Evolutionary conservation across 2,113 vertebrate genomes (phyloP).

Genomic region (Lagopus leucura): DNA sequence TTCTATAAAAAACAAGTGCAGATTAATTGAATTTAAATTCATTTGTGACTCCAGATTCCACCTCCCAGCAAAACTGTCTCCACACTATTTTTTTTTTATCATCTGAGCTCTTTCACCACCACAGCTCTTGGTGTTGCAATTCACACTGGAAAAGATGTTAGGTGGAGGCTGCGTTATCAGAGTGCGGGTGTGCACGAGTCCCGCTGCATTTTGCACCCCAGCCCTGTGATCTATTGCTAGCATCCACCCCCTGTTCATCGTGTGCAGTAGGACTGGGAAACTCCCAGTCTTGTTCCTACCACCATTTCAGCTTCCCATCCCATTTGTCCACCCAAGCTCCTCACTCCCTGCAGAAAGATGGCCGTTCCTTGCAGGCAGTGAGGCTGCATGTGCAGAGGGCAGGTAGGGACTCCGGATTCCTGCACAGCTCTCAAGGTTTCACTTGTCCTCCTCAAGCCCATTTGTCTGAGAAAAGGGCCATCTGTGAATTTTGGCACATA

Average conservation of each 20-base stretch:
- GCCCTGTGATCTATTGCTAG: not conserved
- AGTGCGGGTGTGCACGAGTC: not conserved
- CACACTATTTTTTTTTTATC: not conserved
- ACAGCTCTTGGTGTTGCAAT: not conserved
- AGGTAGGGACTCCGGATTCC: not conserved
- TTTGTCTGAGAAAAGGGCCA: slow-evolving; percentile 61
- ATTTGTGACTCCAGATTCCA: not conserved
- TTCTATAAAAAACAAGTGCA: not conserved
- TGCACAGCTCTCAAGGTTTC: not conserved
- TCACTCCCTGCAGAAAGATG: not conserved
- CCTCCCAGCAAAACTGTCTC: not conserved
- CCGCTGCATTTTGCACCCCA: not conserved
- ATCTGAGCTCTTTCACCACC: not conserved
- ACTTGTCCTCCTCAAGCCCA: not conserved
- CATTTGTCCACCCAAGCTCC: not conserved
- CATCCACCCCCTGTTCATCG: not conserved
- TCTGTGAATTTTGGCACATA: slow-evolving; percentile 73
- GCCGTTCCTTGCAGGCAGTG: not conserved
- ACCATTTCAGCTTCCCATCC: not conserved
- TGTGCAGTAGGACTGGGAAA: not conserved
- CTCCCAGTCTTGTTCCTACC: not conserved
- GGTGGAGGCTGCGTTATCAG: not conserved
- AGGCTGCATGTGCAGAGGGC: not conserved
- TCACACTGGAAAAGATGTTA: not conserved
- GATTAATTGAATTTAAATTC: not conserved